Conservation (phyloP, 2,888 invertebrate species). For the Drosophila nigricruria region DNA sequence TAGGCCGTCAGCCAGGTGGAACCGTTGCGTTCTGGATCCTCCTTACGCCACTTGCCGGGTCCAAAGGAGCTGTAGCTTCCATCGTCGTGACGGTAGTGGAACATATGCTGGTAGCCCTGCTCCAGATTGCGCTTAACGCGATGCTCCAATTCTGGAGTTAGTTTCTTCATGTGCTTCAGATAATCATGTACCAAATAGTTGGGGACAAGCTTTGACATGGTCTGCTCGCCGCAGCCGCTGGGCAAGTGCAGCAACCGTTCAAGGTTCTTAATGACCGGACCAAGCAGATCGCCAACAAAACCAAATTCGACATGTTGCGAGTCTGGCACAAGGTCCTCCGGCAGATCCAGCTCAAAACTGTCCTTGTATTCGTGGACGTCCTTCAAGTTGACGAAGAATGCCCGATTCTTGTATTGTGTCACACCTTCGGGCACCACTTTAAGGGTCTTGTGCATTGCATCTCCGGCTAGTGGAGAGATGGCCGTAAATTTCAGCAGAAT, state of each 20-base stretch:
- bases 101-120: constrained; percentile 94
- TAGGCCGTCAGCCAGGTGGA: constrained; percentile 94
- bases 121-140: constrained; percentile 88
- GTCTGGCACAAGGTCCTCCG: constrained; percentile 88
- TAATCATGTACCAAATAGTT: constrained; percentile 92
- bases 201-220: constrained; percentile 89
- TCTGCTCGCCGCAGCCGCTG: constrained; percentile 91
- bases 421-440: constrained; percentile 94
- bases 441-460: constrained; percentile 90
- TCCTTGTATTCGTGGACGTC: constrained; percentile 86
- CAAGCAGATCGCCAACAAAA: constrained; percentile 87
- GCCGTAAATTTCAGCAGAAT: constrained; percentile 92
- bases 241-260: constrained; percentile 88
- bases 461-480: constrained; percentile 91
- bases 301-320: constrained; percentile 88
- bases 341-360: constrained; percentile 91
- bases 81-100: constrained; percentile 93
- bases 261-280: constrained; percentile 86
- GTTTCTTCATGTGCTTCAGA: constrained; percentile 88
- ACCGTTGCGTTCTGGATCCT: constrained; percentile 86
- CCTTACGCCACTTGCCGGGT: constrained; percentile 84
- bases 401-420: constrained; percentile 90
- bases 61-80: constrained; percentile 97
- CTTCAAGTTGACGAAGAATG: constrained; percentile 90
- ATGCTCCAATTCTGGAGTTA: constrained; percentile 88